Conservation (phyloP, 1,140 invertebrate genomes). For the Nixonia krombeini region DNA sequence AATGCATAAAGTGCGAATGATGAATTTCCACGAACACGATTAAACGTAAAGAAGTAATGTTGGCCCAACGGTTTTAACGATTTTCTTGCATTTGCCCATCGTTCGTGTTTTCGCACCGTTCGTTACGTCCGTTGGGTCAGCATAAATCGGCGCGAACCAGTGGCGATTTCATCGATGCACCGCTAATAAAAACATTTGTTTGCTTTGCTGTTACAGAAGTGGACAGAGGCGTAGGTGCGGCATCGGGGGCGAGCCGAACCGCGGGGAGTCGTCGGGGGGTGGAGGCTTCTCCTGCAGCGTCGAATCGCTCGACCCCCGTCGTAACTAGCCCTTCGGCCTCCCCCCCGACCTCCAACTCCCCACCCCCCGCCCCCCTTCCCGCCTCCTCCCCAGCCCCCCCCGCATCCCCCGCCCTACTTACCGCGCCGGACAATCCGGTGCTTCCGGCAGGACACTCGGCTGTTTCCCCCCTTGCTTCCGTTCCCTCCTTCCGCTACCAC, state of each 20-base stretch:
- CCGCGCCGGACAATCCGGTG: slow-evolving; percentile 77
- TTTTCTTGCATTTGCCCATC: no score
- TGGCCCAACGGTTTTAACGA: no score
- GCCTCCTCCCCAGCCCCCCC: slow-evolving; percentile 36
- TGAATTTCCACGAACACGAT: no score
- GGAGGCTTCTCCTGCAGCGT: slow-evolving; percentile 54
- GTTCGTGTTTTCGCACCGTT: no score
- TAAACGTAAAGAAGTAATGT: no score
- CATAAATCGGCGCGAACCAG: no score
- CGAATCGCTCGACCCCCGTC: slow-evolving; percentile 53
- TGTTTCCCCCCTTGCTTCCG: no score
- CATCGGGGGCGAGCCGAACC: slow-evolving; percentile 53
- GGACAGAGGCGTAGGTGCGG: slow-evolving; percentile 54
- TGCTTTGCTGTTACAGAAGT: slow-evolving; percentile 59
- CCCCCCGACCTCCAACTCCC: slow-evolving; percentile 19
- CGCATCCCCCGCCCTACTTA: slow-evolving; percentile 70
- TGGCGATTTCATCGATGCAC: not conserved
- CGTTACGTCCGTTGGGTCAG: no score
- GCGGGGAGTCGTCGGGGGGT: slow-evolving; percentile 54
- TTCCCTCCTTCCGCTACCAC: no score
- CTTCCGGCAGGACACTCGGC: slow-evolving; percentile 72
- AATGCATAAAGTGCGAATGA: no score
- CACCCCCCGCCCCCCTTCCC: slow-evolving; percentile 44
- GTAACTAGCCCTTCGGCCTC: slow-evolving; percentile 45
- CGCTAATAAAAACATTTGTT: not conserved